Percentiles rank a stretch among this genome's conserved stretches.
These are phyloP conservation scores for Martes martes DNA, from an alignment of 2,113 vertebrate species.

Conservation along the genomic window DNA sequence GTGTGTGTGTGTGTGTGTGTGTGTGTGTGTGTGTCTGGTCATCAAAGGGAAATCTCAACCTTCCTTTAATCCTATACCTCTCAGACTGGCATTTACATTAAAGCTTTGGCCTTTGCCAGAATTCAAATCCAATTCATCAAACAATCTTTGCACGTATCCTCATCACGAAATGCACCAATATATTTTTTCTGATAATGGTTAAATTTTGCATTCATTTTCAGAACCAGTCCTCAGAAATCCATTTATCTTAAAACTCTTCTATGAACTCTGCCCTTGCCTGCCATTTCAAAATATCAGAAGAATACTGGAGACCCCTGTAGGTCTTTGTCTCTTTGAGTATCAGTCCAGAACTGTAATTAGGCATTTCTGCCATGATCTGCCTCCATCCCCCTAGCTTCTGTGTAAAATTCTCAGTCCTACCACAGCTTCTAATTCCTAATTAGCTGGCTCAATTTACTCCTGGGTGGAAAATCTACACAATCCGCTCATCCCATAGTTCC, in stretches of 20 bases:
- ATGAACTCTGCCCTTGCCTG: not conserved
- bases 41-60: not conserved
- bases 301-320: not conserved
- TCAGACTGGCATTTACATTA: not conserved
- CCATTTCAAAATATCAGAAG: conserved; percentile 20
- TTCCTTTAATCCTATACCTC: not conserved
- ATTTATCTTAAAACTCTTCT: not conserved
- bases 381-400: not conserved
- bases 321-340: not conserved
- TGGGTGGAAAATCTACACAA: not conserved
- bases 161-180: not conserved
- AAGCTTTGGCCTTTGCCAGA: conserved; percentile 19
- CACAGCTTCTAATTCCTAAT: not conserved
- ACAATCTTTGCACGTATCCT: not conserved
- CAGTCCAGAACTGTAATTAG: not conserved
- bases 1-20: too few relatives aligned
- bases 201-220: conserved; percentile 34
- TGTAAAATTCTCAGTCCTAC: not conserved
- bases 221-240: not conserved
- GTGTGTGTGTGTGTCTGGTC: not conserved
- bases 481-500: not conserved
- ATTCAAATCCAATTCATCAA: conserved; percentile 26
- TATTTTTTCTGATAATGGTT: not conserved
- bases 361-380: not conserved
- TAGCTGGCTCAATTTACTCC: not conserved